Evolutionary conservation across 2,888 invertebrate genomes (phyloP), one percentile per base, ranked within the genome.

Genomic region (Chalcis sispes): DNA sequence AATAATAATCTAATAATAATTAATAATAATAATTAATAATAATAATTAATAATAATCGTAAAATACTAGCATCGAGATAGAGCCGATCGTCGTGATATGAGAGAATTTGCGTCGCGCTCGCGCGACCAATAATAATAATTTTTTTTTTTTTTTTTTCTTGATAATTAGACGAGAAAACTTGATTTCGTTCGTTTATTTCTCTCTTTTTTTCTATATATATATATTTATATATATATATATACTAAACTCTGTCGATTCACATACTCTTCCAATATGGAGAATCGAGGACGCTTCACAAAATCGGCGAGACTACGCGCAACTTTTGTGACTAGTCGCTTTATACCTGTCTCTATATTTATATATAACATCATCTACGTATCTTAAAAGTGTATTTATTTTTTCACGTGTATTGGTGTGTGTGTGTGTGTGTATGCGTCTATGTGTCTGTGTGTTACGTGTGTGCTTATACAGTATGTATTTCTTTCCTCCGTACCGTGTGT

Each of bases 1-100:
- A 80, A 83, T 87, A 85, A 87, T 88, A 86, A 65, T 88, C 15
- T 81, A 83, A 82, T 83, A 81, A 80, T 82, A 77, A 82, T 79
- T 81, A 82, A 81, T 82, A 81, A 80, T 81, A 80, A 80, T 81
- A 77, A 78, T 72, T 72, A 79, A 42, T 76, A 79, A 42, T 76
- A 79, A 79, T 77, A 64, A 80, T 75, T 85, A 85, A 85, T 85
- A 79, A 81, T 85, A 85, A 83, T 75, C 52, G 84, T 83, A 82
- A 81, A 83, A 82, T 85, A 82, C 82, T 82, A 83, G 83, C 79
- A 80, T 79, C 79, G 78, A 81, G 79, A 74, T 77, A 77, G 78
- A 78, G 75, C 81, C 80, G 81, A 80, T 76, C 77, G 71, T 78
- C 62, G 75, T 79, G 79, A 78, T 79, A 78, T 77, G 78, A 77